Conservation (phyloP, 2,888 invertebrate species). For the Apantesis nais region DNA sequence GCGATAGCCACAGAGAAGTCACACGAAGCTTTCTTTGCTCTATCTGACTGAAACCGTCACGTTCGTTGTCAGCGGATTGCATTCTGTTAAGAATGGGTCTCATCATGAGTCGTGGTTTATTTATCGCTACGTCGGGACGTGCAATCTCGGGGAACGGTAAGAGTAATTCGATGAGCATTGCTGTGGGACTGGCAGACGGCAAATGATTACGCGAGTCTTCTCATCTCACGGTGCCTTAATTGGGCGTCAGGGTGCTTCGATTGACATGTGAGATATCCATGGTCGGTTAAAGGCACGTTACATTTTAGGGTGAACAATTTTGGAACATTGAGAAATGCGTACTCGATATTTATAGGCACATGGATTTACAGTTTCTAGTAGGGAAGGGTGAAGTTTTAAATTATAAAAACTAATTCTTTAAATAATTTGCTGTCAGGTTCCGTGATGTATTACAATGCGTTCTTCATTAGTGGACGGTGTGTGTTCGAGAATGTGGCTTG, state of each 20-base stretch:
- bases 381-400: background rate
- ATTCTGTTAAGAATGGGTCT: constrained; percentile 40
- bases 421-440: background rate
- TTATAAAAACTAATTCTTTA: background rate
- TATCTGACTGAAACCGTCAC: constrained; percentile 62
- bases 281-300: constrained; percentile 11
- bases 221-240: constrained; percentile 38
- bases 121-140: constrained; percentile 51
- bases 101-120: constrained; percentile 52
- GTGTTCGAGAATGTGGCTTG: background rate
- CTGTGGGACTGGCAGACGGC: constrained; percentile 24
- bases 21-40: constrained; percentile 51
- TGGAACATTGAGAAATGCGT: background rate
- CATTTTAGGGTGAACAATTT: constrained; percentile 21
- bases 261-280: constrained; percentile 47
- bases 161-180: constrained; percentile 51
- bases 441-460: background rate
- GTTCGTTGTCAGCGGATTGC: constrained; percentile 55
- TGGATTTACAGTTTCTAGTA: background rate
- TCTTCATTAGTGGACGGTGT: background rate
- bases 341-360: background rate
- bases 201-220: constrained; percentile 35
- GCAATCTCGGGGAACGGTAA: constrained; percentile 40
- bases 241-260: constrained; percentile 40
- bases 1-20: constrained; percentile 59